Evolutionary conservation across 2,888 invertebrate genomes (phyloP).

Genomic region (Eupithecia inturbata): DNA sequence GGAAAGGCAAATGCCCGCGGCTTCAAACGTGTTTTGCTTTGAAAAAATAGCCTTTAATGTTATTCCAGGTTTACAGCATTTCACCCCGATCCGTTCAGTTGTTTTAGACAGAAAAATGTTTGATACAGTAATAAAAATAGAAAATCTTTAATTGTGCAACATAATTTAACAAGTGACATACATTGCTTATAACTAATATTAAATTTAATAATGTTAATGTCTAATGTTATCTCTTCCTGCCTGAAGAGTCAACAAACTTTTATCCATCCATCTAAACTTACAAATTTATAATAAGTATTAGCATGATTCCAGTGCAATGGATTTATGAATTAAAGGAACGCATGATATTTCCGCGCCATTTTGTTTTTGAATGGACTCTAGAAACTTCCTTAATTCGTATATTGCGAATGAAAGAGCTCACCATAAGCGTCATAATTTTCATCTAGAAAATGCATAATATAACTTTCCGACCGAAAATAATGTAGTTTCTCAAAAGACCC

Average conservation of each 20-base stretch:
- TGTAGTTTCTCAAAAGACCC: constrained; percentile 7
- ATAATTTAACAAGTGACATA: no score
- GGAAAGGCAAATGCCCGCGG: background rate
- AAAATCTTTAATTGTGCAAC: no score
- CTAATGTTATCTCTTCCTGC: no score
- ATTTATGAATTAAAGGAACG: background rate
- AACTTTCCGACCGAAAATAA: constrained; percentile 5
- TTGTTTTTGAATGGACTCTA: background rate
- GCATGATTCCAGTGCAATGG: background rate
- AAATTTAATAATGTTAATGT: no score
- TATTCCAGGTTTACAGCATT: no score
- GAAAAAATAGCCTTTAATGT: no score
- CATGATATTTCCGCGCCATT: background rate
- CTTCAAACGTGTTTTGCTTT: background rate
- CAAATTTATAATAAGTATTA: background rate
- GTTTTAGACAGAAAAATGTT: no score
- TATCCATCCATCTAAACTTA: no score
- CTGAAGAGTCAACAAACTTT: no score
- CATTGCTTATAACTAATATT: no score
- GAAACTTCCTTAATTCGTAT: background rate
- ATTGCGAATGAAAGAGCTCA: background rate
- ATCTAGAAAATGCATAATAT: constrained; percentile 1
- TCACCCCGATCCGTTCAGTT: no score
- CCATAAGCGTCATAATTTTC: background rate
- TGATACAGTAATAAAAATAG: no score